Evolutionary conservation across 2,797 vertebrate species (phyloP).

Genomic region (Buceros bicornis): DNA sequence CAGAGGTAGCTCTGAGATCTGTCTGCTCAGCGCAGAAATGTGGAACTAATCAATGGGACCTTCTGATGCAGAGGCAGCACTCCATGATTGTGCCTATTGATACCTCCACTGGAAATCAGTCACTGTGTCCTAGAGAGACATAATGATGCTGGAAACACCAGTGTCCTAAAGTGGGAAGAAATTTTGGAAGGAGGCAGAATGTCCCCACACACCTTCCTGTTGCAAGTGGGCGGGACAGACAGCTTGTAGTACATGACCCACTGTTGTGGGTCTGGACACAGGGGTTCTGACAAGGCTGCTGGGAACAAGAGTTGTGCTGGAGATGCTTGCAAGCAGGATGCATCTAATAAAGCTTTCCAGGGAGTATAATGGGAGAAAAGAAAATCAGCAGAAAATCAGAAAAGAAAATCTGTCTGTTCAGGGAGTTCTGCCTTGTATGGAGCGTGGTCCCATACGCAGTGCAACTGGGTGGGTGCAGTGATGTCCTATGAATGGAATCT

Average conservation of each 20-base stretch:
- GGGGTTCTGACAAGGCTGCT: not conserved
- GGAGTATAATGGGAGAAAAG: not conserved
- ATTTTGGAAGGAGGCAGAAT: not conserved
- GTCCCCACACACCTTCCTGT: not conserved
- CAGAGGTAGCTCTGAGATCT: not conserved
- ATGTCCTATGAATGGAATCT: slow-evolving; percentile 48
- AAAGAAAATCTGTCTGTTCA: not conserved
- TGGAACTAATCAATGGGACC: not conserved
- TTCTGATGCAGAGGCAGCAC: not conserved
- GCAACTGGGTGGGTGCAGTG: not conserved
- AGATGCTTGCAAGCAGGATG: not conserved
- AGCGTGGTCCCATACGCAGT: not conserved
- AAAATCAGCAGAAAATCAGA: no score
- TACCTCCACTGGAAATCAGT: not conserved
- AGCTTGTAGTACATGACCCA: fast-evolving
- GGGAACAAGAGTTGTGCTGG: not conserved
- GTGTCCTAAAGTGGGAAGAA: not conserved
- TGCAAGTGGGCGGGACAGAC: not conserved
- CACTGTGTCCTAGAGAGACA: not conserved
- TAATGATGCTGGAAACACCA: not conserved
- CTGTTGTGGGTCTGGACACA: no score
- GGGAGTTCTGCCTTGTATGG: not conserved
- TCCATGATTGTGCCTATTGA: not conserved
- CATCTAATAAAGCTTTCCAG: not conserved
- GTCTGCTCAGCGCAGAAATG: not conserved